Base-by-base conservation (phyloP, 2,113 vertebrate species). In the Rhabdornis inornatus region DNA sequence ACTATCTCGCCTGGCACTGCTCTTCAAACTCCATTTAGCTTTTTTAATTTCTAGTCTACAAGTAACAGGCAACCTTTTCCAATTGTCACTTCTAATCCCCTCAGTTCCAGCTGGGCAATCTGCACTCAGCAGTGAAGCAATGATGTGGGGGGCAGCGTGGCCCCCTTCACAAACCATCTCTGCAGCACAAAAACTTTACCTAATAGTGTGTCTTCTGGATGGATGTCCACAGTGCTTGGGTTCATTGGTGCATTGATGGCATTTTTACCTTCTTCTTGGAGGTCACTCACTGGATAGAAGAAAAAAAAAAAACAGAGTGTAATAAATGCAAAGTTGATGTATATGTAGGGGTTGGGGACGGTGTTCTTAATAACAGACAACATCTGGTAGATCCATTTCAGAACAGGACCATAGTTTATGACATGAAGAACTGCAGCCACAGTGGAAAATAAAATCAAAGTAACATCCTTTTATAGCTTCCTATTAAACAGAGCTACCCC, bases 221-320 rank as follows among this genome's bases (percentile, higher is more conserved):
- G 99, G 72, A 99, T 94, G 55, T 99, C 98, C 25, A 95, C 96
- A 1, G 94, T 69, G 9, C 98, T 90, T 24, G 98, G 98, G 31
- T 97, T 97, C 98, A 99, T 97, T 0, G 99, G 99, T 6, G 98
- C 97, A 66, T 99, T 98, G 98, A 99, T 99, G 88, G 99, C 99
- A 90, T 99, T 99, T 95, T 99, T 99, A 30, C 99, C 99, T 92
- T 99, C 99, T 92, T 99, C 99, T 57, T 99, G 99, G 86, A 99
- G 98, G 97, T 99, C 99, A 53, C 97, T 99, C 99, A 99, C 99
- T 99, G 88, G 52, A 21, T 5, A 59, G 64, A 96, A 33, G 65
- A 7, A 40, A 44, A 81, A 40, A 55, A n/a, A 23, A 65, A 53
- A 6, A 44, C 2, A 75, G 25, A 83, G 10, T n/a, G 30, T 49